Evolutionary conservation across 2,797 vertebrate genomes (phyloP).

Genomic region (Amblyraja radiata): DNA sequence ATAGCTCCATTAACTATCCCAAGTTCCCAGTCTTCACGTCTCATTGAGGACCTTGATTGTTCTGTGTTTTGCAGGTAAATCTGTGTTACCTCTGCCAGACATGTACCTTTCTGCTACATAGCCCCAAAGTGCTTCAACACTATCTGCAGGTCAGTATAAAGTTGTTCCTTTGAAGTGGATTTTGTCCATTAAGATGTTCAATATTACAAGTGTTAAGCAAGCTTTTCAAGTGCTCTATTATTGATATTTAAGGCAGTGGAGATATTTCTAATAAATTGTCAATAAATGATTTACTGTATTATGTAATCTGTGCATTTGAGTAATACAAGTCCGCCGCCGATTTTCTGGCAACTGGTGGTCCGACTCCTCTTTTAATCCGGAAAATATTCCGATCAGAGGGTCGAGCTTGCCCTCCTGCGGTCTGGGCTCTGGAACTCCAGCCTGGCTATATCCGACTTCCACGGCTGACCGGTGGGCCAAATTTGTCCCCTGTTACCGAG

Average conservation of each 20-base stretch:
- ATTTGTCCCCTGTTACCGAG: too few relatives aligned
- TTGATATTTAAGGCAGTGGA: background rate
- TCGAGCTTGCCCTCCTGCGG: too few relatives aligned
- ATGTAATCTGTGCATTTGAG: background rate
- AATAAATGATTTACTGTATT: too few relatives aligned
- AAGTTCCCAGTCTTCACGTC: too few relatives aligned
- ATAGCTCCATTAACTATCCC: too few relatives aligned
- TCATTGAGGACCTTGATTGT: background rate
- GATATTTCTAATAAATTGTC: background rate
- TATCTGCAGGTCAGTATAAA: conserved; percentile 76
- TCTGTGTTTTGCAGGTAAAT: conserved; percentile 68
- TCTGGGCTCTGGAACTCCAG: too few relatives aligned
- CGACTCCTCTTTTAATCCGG: too few relatives aligned
- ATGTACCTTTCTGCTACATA: conserved; percentile 91
- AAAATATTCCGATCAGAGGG: too few relatives aligned
- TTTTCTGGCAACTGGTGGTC: too few relatives aligned
- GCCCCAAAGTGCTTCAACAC: conserved; percentile 97
- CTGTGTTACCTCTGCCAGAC: conserved; percentile 93
- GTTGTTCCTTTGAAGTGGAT: background rate
- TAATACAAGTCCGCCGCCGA: background rate
- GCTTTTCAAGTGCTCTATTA: background rate
- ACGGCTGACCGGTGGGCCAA: too few relatives aligned
- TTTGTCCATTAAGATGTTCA: background rate
- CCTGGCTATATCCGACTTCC: too few relatives aligned
- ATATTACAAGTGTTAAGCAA: background rate